Conservation (phyloP, 2,888 invertebrate genomes). For the Periphyllus acericola region DNA sequence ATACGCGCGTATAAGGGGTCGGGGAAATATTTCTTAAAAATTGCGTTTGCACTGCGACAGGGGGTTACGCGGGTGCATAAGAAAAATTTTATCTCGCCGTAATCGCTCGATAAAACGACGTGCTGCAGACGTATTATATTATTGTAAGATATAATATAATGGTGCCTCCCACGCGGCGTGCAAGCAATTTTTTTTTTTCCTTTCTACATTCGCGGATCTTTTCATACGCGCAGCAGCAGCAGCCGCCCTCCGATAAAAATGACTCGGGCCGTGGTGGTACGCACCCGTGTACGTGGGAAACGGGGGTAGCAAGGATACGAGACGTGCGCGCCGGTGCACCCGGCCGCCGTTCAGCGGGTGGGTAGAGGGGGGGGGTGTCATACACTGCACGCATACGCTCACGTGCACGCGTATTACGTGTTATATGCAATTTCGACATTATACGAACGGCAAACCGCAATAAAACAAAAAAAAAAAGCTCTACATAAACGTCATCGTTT, state of each 20-base stretch:
- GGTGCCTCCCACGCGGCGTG: not conserved
- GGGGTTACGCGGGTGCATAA: not conserved
- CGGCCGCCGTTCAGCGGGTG: not conserved
- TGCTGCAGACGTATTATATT: not conserved
- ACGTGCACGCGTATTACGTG: not conserved
- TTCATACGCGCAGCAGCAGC: slow-evolving; percentile 1
- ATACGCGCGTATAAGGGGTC: not conserved
- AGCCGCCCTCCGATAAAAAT: slow-evolving; percentile 34
- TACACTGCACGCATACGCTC: not conserved
- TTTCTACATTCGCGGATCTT: not conserved
- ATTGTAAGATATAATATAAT: not conserved
- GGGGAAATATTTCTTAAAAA: not conserved
- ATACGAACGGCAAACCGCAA: not conserved
- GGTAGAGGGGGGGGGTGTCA: not conserved
- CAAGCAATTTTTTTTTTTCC: slow-evolving; percentile 3
- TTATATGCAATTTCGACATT: slow-evolving; percentile 1
- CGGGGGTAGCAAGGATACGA: slow-evolving; percentile 3
- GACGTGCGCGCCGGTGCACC: not conserved
- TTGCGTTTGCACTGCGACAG: not conserved
- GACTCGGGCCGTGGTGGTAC: not conserved
- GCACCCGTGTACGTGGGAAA: slow-evolving; percentile 11
- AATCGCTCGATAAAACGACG: not conserved
- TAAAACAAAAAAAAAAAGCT: not conserved
- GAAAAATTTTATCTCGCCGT: not conserved
- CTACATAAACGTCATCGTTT: not conserved